These are phyloP conservation scores for Calliphora vicina DNA, from an alignment of 1,140 invertebrate genomes.

Conservation along the genomic window DNA sequence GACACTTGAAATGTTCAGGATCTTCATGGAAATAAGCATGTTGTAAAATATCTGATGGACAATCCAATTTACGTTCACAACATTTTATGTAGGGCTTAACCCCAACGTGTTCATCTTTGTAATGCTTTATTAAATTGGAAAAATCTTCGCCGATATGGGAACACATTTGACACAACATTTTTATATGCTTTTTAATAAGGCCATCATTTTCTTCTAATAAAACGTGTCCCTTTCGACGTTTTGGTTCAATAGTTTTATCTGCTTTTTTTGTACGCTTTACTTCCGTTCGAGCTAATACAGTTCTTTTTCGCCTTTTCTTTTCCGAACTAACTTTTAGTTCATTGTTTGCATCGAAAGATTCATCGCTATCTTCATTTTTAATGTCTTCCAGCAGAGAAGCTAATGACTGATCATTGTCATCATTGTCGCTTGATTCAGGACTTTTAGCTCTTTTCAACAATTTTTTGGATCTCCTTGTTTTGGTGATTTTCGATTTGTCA, in stretches of 20 bases:
- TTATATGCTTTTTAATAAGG: slow-evolving; percentile 56
- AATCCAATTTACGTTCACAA: slow-evolving; percentile 55
- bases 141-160: slow-evolving; percentile 55
- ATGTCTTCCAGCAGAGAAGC: not conserved
- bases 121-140: slow-evolving; percentile 52
- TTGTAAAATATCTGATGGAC: slow-evolving; percentile 56
- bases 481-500: not conserved
- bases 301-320: not conserved
- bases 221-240: not conserved
- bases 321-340: not conserved
- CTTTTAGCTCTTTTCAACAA: not conserved
- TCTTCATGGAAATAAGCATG: slow-evolving; percentile 57
- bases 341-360: not conserved
- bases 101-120: slow-evolving; percentile 53
- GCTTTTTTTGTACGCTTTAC: slow-evolving; percentile 53
- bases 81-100: slow-evolving; percentile 54
- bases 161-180: slow-evolving; percentile 58
- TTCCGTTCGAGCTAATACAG: not conserved
- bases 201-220: slow-evolving; percentile 42
- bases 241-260: slow-evolving; percentile 35
- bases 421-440: not conserved
- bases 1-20: slow-evolving; percentile 55
- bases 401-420: not conserved
- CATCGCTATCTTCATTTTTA: not conserved
- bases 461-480: not conserved